phyloP scores from a whole-genome alignment of 2,113 vertebrate species.

The Carassius carassius region DNA sequence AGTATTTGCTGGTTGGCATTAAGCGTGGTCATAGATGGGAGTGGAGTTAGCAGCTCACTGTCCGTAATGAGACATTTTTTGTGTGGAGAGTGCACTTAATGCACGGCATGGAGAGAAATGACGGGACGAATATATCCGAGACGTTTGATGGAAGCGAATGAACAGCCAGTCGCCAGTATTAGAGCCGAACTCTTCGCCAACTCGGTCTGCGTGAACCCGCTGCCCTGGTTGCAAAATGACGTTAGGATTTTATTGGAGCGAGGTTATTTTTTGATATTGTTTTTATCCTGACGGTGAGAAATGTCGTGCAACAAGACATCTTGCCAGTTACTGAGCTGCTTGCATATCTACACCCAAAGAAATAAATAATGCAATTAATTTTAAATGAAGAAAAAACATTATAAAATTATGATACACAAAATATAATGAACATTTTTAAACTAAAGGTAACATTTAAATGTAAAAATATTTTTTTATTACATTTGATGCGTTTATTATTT shows the following conservation, averaged over 20 bases:
- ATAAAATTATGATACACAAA: background rate
- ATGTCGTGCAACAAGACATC: background rate
- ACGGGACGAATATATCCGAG: background rate
- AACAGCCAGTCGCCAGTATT: background rate
- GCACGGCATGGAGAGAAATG: conserved; percentile 1
- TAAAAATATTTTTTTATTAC: background rate
- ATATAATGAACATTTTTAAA: background rate
- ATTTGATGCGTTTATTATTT: background rate
- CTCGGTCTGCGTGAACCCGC: background rate
- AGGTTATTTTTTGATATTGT: background rate
- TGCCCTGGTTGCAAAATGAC: background rate
- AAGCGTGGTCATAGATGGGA: conserved; percentile 29
- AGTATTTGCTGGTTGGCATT: conserved; percentile 22
- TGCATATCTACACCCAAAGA: background rate
- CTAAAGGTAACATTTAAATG: no score
- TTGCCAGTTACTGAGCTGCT: background rate
- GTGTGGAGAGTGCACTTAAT: conserved; percentile 1
- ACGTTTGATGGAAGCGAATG: conserved; percentile 16
- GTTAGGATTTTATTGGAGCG: background rate
- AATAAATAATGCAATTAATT: no score
- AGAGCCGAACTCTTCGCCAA: background rate
- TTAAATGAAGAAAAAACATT: background rate
- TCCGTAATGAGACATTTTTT: conserved; percentile 34
- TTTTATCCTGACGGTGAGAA: background rate
- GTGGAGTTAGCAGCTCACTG: conserved; percentile 11